Base-by-base conservation (phyloP, 2,888 invertebrate genomes). In the Dione juno region DNA sequence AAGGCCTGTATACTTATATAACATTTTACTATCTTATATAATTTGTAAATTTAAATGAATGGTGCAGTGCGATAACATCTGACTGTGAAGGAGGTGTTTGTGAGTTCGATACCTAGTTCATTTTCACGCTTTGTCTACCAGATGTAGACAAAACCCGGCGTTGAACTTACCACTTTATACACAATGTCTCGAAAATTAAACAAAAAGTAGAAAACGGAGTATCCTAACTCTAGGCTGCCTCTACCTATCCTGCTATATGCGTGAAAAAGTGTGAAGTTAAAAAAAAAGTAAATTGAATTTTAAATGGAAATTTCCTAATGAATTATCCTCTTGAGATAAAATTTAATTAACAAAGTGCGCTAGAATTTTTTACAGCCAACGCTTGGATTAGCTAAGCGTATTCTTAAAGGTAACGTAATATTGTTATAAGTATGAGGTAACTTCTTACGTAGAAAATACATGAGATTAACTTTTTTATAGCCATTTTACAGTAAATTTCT, bases 281-380 rank as follows among this genome's bases (percentile, higher is more conserved):
- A 28, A 28, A 28, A 28, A 28, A 28, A 28, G 28, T 28, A 28
- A 28, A 28, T 61, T 28, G 45, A 61, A 61, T 35, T 28, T 45
- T 43, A 35, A 61, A 61, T 35, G 11, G n/a, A n/a, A 45, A 35
- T 61, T 61, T 28, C n/a, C 21, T 61, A 61, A 61, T 45, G 11
- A 61, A 28, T 28, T 61, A 16, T 61, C 45, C 43, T 45, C 61
- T 45, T 45, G 45, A 43, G 35, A 45, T 28, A 11, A 45, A 61
- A 61, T 61, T 61, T 61, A 61, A 61, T 61, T 61, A 61, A n/a
- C 28, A 45, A 61, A 61, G 45, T 61, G 43, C 43, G 45, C 10
- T 45, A 35, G 10, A 57, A 57, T n/a, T 40, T 45, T 61, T 43
- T 28, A 61, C n/a, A 45, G 28, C 45, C 43, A 61, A 61, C 43